Evolutionary conservation across 2,888 invertebrate species (phyloP).

Genomic region (Drosophila peninsularis): DNA sequence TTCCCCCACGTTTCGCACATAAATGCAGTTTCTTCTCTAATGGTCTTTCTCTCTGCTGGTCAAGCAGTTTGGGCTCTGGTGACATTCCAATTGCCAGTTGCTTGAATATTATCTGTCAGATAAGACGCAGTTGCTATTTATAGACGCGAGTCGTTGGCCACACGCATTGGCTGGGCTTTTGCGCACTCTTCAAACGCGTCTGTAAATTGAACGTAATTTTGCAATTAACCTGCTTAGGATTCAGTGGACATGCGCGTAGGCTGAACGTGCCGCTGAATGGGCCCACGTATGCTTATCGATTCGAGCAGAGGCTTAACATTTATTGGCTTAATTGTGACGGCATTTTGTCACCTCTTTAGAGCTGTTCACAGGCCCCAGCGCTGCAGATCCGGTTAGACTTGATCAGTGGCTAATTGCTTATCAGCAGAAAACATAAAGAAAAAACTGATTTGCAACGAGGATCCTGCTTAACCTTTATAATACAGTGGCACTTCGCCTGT

Average conservation of each 20-base stretch:
- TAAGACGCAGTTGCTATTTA: slow-evolving; percentile 4
- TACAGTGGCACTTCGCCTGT: slow-evolving; percentile 7
- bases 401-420: slow-evolving; percentile 44
- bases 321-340: slow-evolving; percentile 68
- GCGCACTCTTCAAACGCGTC: slow-evolving; percentile 47
- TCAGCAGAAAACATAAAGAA: slow-evolving; percentile 14
- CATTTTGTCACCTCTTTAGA: slow-evolving; percentile 51
- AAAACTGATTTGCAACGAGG: slow-evolving; percentile 18
- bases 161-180: slow-evolving; percentile 18
- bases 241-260: slow-evolving; percentile 52
- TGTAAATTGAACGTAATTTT: slow-evolving; percentile 46
- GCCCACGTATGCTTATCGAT: slow-evolving; percentile 55
- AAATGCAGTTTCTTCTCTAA: slow-evolving; percentile 2
- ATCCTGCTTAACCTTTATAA: slow-evolving; percentile 22
- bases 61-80: slow-evolving; percentile 4
- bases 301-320: slow-evolving; percentile 26
- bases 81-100: not conserved
- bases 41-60: not conserved
- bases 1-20: not conserved
- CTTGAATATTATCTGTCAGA: not conserved
- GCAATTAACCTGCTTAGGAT: slow-evolving; percentile 50
- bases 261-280: slow-evolving; percentile 61
- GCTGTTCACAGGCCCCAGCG: slow-evolving; percentile 15
- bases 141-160: slow-evolving; percentile 23
- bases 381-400: slow-evolving; percentile 45